phyloP scores from a whole-genome alignment of 2,113 vertebrate genomes.

The Calonectris borealis region DNA sequence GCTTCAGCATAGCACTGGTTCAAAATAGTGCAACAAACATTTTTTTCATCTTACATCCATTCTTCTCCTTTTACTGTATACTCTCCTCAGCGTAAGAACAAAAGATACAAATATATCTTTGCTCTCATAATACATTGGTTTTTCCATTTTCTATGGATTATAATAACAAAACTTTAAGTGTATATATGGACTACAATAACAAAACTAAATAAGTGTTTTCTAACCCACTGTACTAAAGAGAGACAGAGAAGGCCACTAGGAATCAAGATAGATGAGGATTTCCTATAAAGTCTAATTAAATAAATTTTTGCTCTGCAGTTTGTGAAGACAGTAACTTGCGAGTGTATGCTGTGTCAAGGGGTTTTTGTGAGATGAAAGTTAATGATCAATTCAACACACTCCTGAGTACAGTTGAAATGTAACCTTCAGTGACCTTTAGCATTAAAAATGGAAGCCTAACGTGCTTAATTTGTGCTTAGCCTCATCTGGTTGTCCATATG shows the following conservation, averaged over 20 bases:
- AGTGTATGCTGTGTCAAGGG: background rate
- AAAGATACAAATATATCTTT: background rate
- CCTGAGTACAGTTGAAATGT: background rate
- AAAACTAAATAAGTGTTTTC: background rate
- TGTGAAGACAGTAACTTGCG: background rate
- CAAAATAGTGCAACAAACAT: background rate
- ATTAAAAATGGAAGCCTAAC: background rate
- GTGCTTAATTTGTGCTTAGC: background rate
- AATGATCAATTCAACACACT: background rate
- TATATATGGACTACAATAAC: background rate
- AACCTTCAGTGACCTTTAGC: background rate
- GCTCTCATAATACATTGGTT: background rate
- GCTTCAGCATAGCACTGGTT: background rate
- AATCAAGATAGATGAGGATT: background rate
- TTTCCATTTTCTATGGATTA: background rate
- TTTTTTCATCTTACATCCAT: background rate
- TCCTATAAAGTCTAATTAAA: background rate
- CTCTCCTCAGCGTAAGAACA: background rate
- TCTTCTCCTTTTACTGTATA: background rate
- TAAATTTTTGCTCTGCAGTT: background rate
- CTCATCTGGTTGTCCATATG: background rate
- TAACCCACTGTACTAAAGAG: background rate
- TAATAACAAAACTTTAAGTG: background rate
- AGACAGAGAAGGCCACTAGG: background rate
- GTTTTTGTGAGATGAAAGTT: background rate